Base-by-base conservation (phyloP, 2,113 vertebrate genomes). In the Neofelis nebulosa region DNA sequence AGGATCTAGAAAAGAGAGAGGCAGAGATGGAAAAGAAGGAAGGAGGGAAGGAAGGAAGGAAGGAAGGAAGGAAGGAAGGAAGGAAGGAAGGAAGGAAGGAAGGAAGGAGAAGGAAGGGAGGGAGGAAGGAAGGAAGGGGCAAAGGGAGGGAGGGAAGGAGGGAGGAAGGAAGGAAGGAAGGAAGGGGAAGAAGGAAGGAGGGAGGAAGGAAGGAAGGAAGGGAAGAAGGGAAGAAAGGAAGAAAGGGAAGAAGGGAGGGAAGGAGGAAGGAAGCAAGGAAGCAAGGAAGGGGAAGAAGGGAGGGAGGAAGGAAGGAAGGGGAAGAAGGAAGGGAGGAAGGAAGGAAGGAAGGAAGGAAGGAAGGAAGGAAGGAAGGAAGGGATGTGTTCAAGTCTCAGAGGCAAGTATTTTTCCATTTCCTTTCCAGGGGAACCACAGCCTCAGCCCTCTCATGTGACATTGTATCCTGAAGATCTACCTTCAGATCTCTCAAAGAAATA, bases 351-450 rank as follows among this genome's bases (percentile, higher is more conserved):
- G 23, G 18, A 25, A 45, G 6, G 14, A 16, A 1, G 31, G 38
- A 50, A 27, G 31, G 12, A 10, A 14, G 23, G 2, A 3, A 36
- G 5, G 9, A 5, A 45, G 1, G 8, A 0, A 65, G 6, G 21
- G 4, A 52, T 0, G 12, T 45, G 63, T 83, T 87, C 8, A 85
- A 85, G 66, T 83, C 61, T 63, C 12, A 38, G 76, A 55, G 3
- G 16, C 31, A 91, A 85, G 45, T 41, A 7, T 2, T 57, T 48
- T 52, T 38, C 65, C 57, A 78, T 66, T 33, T 90, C 18, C 48
- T 68, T 93, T 16, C 55, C 48, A 33, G n/a, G 33, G 16, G 13
- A 74, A 45, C 18, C 63, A 14, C 31, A 31, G 33, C 79, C 38
- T 78, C 36, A 36, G 45, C 31, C 8, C 14, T 73, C 63, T 71